These are phyloP conservation scores for Lamellibrachia luymesi DNA, from an alignment of 1,140 invertebrate species.

Conservation along the genomic window DNA sequence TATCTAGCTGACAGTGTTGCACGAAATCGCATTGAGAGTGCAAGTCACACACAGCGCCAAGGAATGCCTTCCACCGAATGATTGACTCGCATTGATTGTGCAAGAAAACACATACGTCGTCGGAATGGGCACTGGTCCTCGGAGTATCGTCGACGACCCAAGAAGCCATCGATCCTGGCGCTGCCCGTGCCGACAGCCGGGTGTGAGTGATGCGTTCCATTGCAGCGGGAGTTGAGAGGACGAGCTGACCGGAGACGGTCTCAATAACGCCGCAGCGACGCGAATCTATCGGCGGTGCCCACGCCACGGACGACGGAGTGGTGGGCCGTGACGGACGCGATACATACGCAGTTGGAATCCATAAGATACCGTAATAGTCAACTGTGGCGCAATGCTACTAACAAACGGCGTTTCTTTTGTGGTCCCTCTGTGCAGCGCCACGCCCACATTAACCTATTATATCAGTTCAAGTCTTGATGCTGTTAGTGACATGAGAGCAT, in stretches of 20 bases:
- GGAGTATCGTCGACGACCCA: background rate
- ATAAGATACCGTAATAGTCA: background rate
- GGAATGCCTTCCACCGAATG: background rate
- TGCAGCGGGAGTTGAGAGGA: background rate
- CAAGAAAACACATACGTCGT: background rate
- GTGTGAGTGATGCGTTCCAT: background rate
- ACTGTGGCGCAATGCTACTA: background rate
- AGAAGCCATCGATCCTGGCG: background rate
- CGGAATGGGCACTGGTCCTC: background rate
- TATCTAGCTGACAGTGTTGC: background rate
- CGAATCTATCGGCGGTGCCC: background rate
- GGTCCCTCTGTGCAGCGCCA: background rate
- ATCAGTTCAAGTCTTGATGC: background rate
- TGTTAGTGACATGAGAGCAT: background rate
- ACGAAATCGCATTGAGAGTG: background rate
- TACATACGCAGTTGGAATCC: background rate
- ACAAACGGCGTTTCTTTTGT: background rate
- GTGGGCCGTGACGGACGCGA: background rate
- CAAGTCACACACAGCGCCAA: background rate
- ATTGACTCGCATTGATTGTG: background rate
- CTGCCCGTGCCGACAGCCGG: background rate
- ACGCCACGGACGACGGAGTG: background rate
- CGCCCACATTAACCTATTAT: background rate
- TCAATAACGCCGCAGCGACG: background rate
- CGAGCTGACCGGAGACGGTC: background rate